Percentiles rank a stretch among this genome's conserved stretches.
These are phyloP conservation scores for Psittacus erithacus DNA, from an alignment of 2,113 vertebrate genomes.

Conservation along the genomic window DNA sequence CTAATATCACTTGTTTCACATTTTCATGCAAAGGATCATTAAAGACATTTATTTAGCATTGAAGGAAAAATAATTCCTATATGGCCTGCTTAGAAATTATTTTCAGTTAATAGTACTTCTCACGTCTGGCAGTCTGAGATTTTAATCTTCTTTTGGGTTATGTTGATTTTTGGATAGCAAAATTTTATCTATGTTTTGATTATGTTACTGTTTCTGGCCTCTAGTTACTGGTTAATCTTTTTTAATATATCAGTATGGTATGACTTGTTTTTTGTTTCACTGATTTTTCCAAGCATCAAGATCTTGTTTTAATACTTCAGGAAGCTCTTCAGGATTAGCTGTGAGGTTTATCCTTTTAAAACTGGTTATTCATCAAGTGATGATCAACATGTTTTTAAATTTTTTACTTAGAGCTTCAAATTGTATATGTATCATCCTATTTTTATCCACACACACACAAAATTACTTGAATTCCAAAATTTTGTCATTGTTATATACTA, in stretches of 20 bases:
- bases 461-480: background rate
- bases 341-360: background rate
- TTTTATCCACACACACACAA: background rate
- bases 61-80: background rate
- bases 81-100: background rate
- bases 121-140: background rate
- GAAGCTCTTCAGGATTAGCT: background rate
- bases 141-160: background rate
- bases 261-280: background rate
- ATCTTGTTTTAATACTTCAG: background rate
- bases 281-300: background rate
- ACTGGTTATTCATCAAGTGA: background rate
- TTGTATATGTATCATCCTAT: background rate
- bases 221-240: rapidly evolving
- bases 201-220: background rate
- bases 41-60: background rate
- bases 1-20: background rate
- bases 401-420: background rate
- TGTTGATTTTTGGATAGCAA: background rate
- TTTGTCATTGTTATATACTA: background rate
- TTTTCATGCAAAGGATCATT: background rate
- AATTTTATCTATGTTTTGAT: background rate
- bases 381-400: background rate
- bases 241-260: background rate
- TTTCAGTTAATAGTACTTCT: background rate